Conservation (phyloP, 2,797 vertebrate species). For the Tokudaia tokunoshimensis region DNA sequence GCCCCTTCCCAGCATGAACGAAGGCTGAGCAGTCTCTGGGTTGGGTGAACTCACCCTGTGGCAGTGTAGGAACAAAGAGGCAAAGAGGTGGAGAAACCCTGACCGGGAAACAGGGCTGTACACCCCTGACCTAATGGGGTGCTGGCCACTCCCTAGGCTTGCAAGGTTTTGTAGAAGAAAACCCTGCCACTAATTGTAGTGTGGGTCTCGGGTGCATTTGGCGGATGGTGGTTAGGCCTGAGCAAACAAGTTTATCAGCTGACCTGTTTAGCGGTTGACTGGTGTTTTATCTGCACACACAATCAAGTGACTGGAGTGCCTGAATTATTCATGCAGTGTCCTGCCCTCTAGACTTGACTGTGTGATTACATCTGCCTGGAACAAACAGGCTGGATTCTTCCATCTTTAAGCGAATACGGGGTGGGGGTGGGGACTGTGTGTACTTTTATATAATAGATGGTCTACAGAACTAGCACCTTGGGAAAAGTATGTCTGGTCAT, state of each 20-base stretch:
- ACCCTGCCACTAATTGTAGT: constrained; percentile 82
- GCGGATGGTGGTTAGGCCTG: constrained; percentile 87
- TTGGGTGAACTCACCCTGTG: constrained; percentile 64
- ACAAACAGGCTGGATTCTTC: constrained; percentile 91
- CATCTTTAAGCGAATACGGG: constrained; percentile 86
- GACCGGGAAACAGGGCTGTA: constrained; percentile 24
- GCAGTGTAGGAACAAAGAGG: constrained; percentile 72
- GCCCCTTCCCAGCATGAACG: background rate
- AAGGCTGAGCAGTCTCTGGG: background rate
- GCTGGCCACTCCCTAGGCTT: constrained; percentile 37
- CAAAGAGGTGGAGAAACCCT: constrained; percentile 76
- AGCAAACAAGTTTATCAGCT: constrained; percentile 95
- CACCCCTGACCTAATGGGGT: constrained; percentile 59
- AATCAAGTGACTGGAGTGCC: constrained; percentile 90
- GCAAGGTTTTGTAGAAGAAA: constrained; percentile 71
- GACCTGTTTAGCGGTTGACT: constrained; percentile 93
- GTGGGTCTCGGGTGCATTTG: constrained; percentile 83
- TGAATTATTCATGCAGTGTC: constrained; percentile 94
- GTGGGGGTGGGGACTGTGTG: constrained; percentile 80
- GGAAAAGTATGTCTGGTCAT: background rate
- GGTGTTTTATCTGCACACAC: constrained; percentile 94
- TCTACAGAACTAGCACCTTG: constrained; percentile 73
- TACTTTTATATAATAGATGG: constrained; percentile 87
- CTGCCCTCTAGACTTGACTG: constrained; percentile 93
- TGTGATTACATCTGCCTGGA: constrained; percentile 94